Evolutionary conservation across 1,140 invertebrate genomes (phyloP).

Genomic region (Cotesia chilonis): DNA sequence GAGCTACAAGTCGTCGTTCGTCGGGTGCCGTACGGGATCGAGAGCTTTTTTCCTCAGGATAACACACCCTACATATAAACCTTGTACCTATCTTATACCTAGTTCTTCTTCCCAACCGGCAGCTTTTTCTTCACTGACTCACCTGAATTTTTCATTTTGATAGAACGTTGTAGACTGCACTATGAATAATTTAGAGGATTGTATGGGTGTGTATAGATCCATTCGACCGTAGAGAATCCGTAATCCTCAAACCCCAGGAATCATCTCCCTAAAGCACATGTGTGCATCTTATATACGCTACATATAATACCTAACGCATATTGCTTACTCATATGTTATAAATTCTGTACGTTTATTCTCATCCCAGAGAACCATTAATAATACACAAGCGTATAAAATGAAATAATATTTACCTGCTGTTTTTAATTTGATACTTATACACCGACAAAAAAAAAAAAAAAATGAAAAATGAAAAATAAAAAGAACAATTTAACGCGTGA

Average conservation of each 20-base stretch:
- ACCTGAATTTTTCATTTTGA: conserved; percentile 29
- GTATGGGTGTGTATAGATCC: conserved; percentile 1
- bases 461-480: too few relatives aligned
- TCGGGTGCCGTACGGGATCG: too few relatives aligned
- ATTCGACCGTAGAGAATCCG: conserved; percentile 9
- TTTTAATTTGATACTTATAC: too few relatives aligned
- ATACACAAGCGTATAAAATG: too few relatives aligned
- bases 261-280: neutral
- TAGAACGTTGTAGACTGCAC: conserved; percentile 17
- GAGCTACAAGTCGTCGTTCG: neutral
- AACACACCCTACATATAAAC: conserved; percentile 10
- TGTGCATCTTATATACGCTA: neutral
- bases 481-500: too few relatives aligned
- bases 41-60: neutral
- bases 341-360: too few relatives aligned
- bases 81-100: neutral
- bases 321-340: too few relatives aligned
- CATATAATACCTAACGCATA: neutral
- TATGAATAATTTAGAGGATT: conserved; percentile 28
- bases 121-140: neutral
- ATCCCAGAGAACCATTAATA: too few relatives aligned
- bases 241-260: conserved; percentile 14
- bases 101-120: too few relatives aligned
- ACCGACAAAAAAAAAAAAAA: too few relatives aligned
- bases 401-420: too few relatives aligned